These are phyloP conservation scores for Cactoblastis cactorum DNA, from an alignment of 2,888 invertebrate genomes.

Conservation along the genomic window DNA sequence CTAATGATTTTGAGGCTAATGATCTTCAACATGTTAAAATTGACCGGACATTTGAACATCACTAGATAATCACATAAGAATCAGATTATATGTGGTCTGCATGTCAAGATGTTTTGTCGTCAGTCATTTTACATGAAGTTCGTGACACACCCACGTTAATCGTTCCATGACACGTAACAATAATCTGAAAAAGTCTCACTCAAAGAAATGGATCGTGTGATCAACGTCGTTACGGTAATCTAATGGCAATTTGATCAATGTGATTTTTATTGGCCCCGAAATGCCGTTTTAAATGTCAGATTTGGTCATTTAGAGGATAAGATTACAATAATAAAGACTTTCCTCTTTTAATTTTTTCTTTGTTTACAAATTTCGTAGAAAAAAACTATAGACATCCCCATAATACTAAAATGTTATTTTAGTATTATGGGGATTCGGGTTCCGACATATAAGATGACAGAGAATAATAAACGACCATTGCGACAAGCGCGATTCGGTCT, in stretches of 20 bases:
- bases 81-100: neutral
- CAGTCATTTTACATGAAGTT: neutral
- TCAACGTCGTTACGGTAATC: constrained; percentile 2
- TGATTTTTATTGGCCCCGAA: neutral
- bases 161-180: constrained; percentile 6
- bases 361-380: too few relatives aligned
- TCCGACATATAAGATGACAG: too few relatives aligned
- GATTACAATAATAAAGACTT: too few relatives aligned
- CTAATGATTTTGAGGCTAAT: too few relatives aligned
- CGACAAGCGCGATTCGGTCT: too few relatives aligned
- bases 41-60: too few relatives aligned
- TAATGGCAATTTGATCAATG: constrained; percentile 5
- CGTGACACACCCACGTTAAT: constrained; percentile 6
- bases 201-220: constrained; percentile 7
- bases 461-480: too few relatives aligned
- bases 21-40: too few relatives aligned
- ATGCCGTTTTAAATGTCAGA: neutral
- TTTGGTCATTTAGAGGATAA: neutral
- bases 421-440: too few relatives aligned
- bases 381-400: too few relatives aligned
- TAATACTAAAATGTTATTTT: too few relatives aligned
- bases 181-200: constrained; percentile 6
- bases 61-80: neutral
- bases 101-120: neutral
- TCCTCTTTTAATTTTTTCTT: too few relatives aligned